Conservation (phyloP, 2,888 invertebrate genomes). For the Brachyptera putata region DNA sequence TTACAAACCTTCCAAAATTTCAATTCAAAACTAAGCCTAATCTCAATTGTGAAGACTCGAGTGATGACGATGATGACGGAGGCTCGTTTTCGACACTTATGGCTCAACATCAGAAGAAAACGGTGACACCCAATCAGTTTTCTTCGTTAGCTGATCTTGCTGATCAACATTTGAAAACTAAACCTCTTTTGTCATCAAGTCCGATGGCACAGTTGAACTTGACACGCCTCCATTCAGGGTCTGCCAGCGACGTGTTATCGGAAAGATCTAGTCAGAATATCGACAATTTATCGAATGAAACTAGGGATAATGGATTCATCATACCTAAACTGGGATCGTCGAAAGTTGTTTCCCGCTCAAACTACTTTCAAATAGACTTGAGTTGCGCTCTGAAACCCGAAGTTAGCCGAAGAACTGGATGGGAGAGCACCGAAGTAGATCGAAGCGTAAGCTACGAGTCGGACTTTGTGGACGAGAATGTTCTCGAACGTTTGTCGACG, state of each 20-base stretch:
- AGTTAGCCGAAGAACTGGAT: not conserved
- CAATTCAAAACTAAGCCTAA: not conserved
- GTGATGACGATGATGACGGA: constrained; percentile 21
- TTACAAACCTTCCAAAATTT: not conserved
- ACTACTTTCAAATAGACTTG: constrained; percentile 24
- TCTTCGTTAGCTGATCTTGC: constrained; percentile 35
- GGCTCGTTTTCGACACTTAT: constrained; percentile 19
- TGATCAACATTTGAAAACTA: constrained; percentile 32
- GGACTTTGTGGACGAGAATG: not conserved
- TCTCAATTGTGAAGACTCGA: not conserved
- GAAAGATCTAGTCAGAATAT: no score
- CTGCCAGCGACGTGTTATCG: no score
- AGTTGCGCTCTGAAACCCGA: constrained; percentile 24
- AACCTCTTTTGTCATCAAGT: not conserved
- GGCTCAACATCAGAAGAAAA: constrained; percentile 13
- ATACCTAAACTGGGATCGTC: not conserved
- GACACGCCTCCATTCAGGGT: no score
- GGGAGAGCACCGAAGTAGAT: not conserved
- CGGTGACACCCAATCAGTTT: constrained; percentile 24
- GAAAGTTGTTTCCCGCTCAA: not conserved
- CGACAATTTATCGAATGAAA: no score
- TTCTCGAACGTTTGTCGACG: not conserved
- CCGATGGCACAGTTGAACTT: no score
- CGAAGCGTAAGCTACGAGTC: not conserved
- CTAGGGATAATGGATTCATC: no score